Percentiles rank a stretch among this genome's conserved stretches.
Evolutionary conservation across 2,797 vertebrate species (phyloP).

Genomic region (Hemibagrus guttatus): DNA sequence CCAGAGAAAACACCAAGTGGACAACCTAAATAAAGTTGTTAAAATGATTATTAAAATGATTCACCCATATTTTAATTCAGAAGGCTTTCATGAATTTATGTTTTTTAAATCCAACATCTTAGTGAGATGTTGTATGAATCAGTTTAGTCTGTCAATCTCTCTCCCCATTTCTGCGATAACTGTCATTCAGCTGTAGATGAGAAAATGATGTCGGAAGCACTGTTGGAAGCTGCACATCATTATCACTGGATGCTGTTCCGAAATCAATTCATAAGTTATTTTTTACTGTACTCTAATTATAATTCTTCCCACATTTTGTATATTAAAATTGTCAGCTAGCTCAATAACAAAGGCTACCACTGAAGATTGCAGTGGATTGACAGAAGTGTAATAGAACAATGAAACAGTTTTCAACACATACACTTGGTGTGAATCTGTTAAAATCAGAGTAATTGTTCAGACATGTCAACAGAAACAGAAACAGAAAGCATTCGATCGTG

Average conservation of each 20-base stretch:
- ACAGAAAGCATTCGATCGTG: background rate
- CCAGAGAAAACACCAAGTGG: background rate
- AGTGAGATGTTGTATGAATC: background rate
- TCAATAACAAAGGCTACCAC: background rate
- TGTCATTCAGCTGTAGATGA: background rate
- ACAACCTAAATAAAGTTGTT: background rate
- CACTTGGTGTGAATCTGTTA: background rate
- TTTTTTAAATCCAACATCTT: background rate
- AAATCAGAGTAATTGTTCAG: conserved; percentile 2
- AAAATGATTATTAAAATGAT: background rate
- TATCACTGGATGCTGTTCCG: background rate
- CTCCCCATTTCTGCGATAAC: background rate
- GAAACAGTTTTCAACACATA: background rate
- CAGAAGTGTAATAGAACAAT: background rate
- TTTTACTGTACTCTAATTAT: conserved; percentile 1
- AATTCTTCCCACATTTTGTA: background rate
- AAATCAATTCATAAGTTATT: background rate
- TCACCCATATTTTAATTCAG: background rate
- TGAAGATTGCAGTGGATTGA: background rate
- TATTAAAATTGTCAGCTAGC: background rate
- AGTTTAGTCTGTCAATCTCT: conserved; percentile 2
- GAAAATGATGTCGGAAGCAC: background rate
- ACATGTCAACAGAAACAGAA: conserved; percentile 2
- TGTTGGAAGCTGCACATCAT: background rate
- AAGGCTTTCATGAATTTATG: background rate